Evolutionary conservation across 2,113 vertebrate species (phyloP), one percentile per base, ranked within the genome.

Genomic region (Podocnemis expansa): DNA sequence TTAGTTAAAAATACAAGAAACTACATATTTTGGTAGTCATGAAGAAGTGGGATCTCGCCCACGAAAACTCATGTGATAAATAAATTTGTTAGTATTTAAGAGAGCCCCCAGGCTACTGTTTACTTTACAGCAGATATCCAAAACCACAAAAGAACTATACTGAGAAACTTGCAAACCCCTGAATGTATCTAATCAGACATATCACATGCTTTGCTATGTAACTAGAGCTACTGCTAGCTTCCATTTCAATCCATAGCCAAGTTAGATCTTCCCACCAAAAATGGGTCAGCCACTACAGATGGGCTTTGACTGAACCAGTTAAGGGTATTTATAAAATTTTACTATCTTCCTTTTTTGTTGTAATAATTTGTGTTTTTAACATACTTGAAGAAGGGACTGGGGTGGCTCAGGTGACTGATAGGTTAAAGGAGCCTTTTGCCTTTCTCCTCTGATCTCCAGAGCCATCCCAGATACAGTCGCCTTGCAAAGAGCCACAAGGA

Each of bases 71-170:
- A 47, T 47, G 47, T 47, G 47, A n/a, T n/a, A 47, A 47, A 47
- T 47, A 47, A 47, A 47, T 47, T 47, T 47, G 10, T 10, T 47
- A 47, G 7, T 47, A 6, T 47, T 47, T 47, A 47, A 47, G 10
- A 47, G 47, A 8, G 47, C 47, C 47, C 6, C 47, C 6, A 47
- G 47, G 10, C 47, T 47, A 6, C 10, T 47, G 47, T 47, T 47
- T 38, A 13, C 70, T 75, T 75, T 80, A 47, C 6, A 95, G 41
- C 89, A 96, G 93, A 41, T 58, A 93, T n/a, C 58, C 76, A 92
- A 92, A 95, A 87, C 3, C 55, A 82, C 92, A 88, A 70, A 13
- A 22, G 82, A 17, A 0, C 0, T 78, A 90, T 24, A 12, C 29
- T 58, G 41, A 41, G 38, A 85, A 94, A 91, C 5, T 54, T n/a